Evolutionary conservation across 1,140 invertebrate species (phyloP).

Genomic region (Hesperophylax magnus): DNA sequence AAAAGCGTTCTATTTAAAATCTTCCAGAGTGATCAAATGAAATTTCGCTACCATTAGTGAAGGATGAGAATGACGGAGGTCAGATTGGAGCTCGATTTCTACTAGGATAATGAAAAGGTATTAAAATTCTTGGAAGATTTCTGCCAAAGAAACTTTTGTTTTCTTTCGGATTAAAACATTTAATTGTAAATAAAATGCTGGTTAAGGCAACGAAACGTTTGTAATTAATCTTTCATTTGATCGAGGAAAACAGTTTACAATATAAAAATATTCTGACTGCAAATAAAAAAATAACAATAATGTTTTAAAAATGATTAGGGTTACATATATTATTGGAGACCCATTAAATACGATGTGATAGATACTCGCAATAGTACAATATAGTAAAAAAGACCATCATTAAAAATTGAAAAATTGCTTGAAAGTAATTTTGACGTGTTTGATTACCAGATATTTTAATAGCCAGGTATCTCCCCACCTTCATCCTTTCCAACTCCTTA

Average conservation of each 20-base stretch:
- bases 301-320: too few species aligned
- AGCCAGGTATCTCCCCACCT: too few species aligned
- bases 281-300: not conserved
- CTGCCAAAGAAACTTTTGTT: not conserved
- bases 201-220: not conserved
- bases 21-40: slow-evolving; percentile 1
- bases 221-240: slow-evolving; percentile 1
- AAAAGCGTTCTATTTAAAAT: not conserved
- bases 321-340: too few species aligned
- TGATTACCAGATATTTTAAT: too few species aligned
- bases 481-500: too few species aligned
- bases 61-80: not conserved
- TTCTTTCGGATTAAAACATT: not conserved
- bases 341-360: too few species aligned
- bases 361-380: too few species aligned
- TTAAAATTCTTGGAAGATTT: slow-evolving; percentile 15
- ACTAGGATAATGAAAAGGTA: slow-evolving; percentile 33
- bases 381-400: too few species aligned
- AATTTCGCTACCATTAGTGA: slow-evolving; percentile 5
- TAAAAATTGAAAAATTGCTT: too few species aligned
- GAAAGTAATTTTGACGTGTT: too few species aligned
- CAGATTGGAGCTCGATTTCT: slow-evolving; percentile 22
- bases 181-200: not conserved
- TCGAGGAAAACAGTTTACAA: not conserved
- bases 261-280: not conserved